Evolutionary conservation across 2,113 vertebrate genomes (phyloP).

Genomic region (Microtus pennsylvanicus): DNA sequence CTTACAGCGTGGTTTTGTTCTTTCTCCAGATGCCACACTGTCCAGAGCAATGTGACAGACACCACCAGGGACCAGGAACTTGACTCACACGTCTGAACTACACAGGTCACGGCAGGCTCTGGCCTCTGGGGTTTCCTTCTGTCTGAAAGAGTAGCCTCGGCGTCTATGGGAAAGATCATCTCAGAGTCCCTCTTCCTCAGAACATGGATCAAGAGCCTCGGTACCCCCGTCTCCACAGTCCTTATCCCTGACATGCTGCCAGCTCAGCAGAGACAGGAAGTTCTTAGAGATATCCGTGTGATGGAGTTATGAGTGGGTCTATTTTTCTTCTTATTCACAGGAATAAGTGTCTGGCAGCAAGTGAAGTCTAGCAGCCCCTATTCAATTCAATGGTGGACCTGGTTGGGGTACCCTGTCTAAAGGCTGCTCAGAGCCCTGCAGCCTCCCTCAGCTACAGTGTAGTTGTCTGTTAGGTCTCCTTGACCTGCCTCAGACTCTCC

Average conservation of each 20-base stretch:
- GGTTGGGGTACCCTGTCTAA: neutral
- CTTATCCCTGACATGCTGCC: neutral
- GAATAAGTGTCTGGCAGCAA: neutral
- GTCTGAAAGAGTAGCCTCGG: neutral
- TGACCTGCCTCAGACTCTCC: neutral
- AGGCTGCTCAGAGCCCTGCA: too few species aligned
- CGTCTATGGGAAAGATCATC: rapidly evolving
- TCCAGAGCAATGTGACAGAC: neutral
- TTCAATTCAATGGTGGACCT: rapidly evolving
- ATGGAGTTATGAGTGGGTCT: neutral
- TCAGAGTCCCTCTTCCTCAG: neutral
- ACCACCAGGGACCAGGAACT: neutral
- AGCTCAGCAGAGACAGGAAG: neutral
- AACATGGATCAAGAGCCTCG: rapidly evolving
- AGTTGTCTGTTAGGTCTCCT: neutral
- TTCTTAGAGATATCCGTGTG: neutral
- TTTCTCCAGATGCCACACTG: neutral
- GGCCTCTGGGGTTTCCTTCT: neutral
- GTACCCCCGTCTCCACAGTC: neutral
- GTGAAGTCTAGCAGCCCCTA: neutral
- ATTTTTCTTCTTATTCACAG: neutral
- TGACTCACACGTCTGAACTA: neutral
- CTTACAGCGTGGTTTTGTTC: neutral
- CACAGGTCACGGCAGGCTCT: neutral
- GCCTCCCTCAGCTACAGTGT: rapidly evolving